Conservation (phyloP, 2,888 invertebrate genomes). For the Scaptomyza cyrtandrae region DNA sequence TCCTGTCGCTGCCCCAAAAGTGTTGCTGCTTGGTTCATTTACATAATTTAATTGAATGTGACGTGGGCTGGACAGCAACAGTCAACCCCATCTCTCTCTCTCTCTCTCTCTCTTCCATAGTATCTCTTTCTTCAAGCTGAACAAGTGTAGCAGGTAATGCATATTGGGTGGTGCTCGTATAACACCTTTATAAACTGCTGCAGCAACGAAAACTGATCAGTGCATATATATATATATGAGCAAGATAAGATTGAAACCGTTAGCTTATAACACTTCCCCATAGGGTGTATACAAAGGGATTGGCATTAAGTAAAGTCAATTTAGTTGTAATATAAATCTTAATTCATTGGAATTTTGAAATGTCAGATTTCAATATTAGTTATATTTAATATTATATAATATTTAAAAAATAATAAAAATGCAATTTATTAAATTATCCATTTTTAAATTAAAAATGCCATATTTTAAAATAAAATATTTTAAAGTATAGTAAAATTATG, state of each 20-base stretch:
- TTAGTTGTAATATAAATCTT: too few species aligned
- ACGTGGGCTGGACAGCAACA: slow-evolving; percentile 50
- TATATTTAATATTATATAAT: too few species aligned
- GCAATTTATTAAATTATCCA: too few species aligned
- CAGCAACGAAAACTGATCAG: slow-evolving; percentile 1
- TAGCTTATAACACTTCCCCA: background rate
- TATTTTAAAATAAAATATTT: too few species aligned
- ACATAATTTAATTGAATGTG: slow-evolving; percentile 82
- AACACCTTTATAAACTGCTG: slow-evolving; percentile 53
- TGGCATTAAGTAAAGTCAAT: background rate
- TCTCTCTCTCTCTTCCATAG: background rate
- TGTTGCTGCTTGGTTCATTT: slow-evolving; percentile 75
- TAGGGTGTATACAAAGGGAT: background rate
- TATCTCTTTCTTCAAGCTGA: slow-evolving; percentile 1
- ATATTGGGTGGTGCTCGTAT: slow-evolving; percentile 61
- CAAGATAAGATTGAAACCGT: background rate
- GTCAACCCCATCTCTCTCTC: background rate
- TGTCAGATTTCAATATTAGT: too few species aligned
- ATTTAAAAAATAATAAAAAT: too few species aligned
- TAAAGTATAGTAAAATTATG: too few species aligned
- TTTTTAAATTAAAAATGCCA: too few species aligned
- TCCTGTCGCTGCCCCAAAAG: slow-evolving; percentile 48
- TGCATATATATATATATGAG: background rate
- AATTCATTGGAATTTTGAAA: too few species aligned
- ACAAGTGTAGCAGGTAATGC: slow-evolving; percentile 74